Evolutionary conservation across 2,888 invertebrate genomes (phyloP), one percentile per base, ranked within the genome.

Genomic region (Pachliopta kotzebuea): DNA sequence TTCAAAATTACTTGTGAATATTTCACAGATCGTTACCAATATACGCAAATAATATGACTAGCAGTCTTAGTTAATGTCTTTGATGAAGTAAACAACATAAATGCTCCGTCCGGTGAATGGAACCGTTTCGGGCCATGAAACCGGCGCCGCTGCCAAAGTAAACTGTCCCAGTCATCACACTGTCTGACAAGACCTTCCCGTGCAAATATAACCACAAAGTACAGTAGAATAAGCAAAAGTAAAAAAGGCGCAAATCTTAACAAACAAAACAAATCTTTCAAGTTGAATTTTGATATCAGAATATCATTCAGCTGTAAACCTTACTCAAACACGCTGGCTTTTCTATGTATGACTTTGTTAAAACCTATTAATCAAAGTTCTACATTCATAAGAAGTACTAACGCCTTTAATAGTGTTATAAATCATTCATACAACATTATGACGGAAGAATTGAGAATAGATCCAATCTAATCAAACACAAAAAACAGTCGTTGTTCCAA

Each of bases 401-500:
- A 45, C 57, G 14, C 17, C 37, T 50, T 58, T 29, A 49, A 58
- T 49, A 58, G 24, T 9, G 26, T 18, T 24, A 49, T 58, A 58
- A 58, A 58, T 58, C 58, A 58, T 7, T 50, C 58, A 14, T 52
- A 52, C 50, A 52, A 58, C 24, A 29, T 50, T 20, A 26, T 58
- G 58, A 58, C 58, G 58, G 58, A 58, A 58, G 58, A 26, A 26
- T 23, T n/a, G 24, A 49, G 26, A 58, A 49, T 58, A n/a, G 29
- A 21, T 29, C 20, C n/a, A 26, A 56, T 31, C 50, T 52, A 21
- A 21, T 52, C 4, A 52, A 23, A 21, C 20, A 21, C 20, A 52
- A 20, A 52, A 52, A 42, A 49, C n/a, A n/a, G 14, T n/a, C 14
- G 8, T 52, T 0, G 50, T 2, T 21, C 7, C 21, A 23, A 52